Percentiles rank a stretch among this genome's conserved stretches.
Conservation (phyloP, 2,888 invertebrate species). For the Lycophotia porphyrea region DNA sequence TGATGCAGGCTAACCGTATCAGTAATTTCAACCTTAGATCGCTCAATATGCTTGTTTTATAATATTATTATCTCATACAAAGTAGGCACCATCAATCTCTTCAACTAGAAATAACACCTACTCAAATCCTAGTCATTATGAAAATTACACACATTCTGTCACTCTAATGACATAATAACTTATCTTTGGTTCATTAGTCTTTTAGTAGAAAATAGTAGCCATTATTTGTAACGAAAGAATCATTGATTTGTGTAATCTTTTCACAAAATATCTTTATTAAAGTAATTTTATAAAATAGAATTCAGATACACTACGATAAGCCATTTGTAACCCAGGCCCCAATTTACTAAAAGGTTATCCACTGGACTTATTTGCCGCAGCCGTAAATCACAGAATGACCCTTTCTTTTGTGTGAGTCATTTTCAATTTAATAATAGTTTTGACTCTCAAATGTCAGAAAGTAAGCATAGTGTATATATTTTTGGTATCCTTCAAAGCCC, state of each 20-base stretch:
- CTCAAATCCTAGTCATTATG: slow-evolving; percentile 17
- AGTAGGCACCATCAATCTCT: slow-evolving; percentile 7
- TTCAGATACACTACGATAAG: neutral
- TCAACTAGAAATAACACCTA: neutral
- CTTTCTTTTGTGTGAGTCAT: neutral
- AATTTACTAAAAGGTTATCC: slow-evolving; percentile 4
- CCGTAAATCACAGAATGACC: slow-evolving; percentile 10
- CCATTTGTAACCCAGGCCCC: neutral
- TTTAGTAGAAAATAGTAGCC: slow-evolving; percentile 16
- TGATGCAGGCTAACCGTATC: too few species aligned
- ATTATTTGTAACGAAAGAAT: slow-evolving; percentile 17
- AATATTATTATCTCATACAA: too few species aligned
- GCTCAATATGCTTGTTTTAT: too few species aligned
- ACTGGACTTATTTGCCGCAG: neutral
- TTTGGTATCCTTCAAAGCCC: neutral
- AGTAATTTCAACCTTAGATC: too few species aligned
- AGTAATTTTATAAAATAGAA: neutral
- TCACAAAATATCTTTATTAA: neutral
- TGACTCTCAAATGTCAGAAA: neutral
- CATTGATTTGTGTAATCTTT: slow-evolving; percentile 10
- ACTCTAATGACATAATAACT: slow-evolving; percentile 42
- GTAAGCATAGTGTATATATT: neutral
- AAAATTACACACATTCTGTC: slow-evolving; percentile 33
- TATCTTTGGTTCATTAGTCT: neutral
- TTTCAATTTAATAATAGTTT: slow-evolving; percentile 5